Percentiles rank a stretch among this genome's conserved stretches.
Evolutionary conservation across 2,888 invertebrate genomes (phyloP).

Genomic region (Lepidochrysops patricia): DNA sequence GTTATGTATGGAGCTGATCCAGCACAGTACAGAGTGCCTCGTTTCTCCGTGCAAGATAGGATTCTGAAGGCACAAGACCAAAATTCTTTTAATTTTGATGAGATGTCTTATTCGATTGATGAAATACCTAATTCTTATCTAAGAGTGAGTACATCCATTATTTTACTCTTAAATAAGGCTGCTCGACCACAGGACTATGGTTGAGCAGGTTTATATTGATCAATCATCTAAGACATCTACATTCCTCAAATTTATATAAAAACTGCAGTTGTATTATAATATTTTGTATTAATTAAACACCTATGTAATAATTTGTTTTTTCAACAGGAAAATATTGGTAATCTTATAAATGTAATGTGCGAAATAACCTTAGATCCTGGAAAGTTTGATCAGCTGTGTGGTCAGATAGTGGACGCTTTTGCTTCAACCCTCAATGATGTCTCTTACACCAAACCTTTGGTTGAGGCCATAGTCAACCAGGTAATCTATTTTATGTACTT

Average conservation of each 20-base stretch:
- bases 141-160: conserved; percentile 35
- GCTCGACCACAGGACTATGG: too few relatives aligned
- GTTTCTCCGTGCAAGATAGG: conserved; percentile 63
- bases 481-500: conserved; percentile 37
- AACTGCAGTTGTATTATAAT: too few relatives aligned
- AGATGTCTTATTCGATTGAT: conserved; percentile 59
- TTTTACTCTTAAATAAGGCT: background rate
- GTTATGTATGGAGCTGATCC: conserved; percentile 46
- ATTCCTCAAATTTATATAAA: too few relatives aligned
- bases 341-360: conserved; percentile 81
- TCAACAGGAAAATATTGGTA: conserved; percentile 65
- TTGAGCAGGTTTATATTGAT: too few relatives aligned
- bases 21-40: conserved; percentile 45
- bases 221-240: too few relatives aligned
- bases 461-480: conserved; percentile 80
- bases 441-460: conserved; percentile 75
- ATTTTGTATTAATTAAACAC: too few relatives aligned
- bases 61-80: conserved; percentile 64
- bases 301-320: conserved; percentile 7
- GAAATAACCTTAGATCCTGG: conserved; percentile 86
- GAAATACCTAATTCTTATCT: conserved; percentile 60
- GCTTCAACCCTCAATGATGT: conserved; percentile 78
- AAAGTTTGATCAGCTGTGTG: conserved; percentile 81
- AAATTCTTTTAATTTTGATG: conserved; percentile 55
- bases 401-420: conserved; percentile 80